A percentile compares a stretch with the other conserved stretches of the same genome.
These are phyloP conservation scores for Cotesia glomerata DNA, from an alignment of 1,140 invertebrate species.

Conservation along the genomic window DNA sequence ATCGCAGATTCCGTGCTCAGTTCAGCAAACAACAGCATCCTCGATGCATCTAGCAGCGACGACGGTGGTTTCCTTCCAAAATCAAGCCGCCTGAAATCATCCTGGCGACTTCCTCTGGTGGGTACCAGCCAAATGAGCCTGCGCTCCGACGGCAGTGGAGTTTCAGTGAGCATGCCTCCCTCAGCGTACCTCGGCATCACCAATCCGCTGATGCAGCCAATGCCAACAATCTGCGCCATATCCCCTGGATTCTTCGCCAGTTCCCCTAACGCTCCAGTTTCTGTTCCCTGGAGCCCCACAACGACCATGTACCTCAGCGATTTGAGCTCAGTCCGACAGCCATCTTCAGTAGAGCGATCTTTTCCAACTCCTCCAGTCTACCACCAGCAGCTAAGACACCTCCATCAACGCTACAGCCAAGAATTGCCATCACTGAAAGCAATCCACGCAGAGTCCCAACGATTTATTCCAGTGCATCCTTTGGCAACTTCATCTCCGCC, in stretches of 20 bases:
- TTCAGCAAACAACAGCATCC: slow-evolving; percentile 68
- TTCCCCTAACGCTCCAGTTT: slow-evolving; percentile 58
- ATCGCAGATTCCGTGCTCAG: slow-evolving; percentile 69
- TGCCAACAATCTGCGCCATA: slow-evolving; percentile 57
- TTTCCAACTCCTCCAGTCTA: slow-evolving; percentile 74
- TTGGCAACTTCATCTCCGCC: slow-evolving; percentile 63
- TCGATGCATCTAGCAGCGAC: slow-evolving; percentile 77
- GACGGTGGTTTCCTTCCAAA: slow-evolving; percentile 80
- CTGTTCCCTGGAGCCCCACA: slow-evolving; percentile 67
- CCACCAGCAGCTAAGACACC: slow-evolving; percentile 66
- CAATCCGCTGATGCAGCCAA: slow-evolving; percentile 40
- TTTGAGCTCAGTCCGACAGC: slow-evolving; percentile 82
- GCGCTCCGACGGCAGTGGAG: slow-evolving; percentile 70
- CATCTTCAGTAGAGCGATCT: slow-evolving; percentile 78
- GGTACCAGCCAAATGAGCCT: slow-evolving; percentile 73
- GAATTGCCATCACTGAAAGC: slow-evolving; percentile 76
- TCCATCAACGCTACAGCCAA: slow-evolving; percentile 74
- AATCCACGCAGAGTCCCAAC: slow-evolving; percentile 73
- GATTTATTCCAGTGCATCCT: slow-evolving; percentile 69
- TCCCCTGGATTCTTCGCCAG: slow-evolving; percentile 62
- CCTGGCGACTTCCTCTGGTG: slow-evolving; percentile 72
- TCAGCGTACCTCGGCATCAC: slow-evolving; percentile 45
- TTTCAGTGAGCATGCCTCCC: slow-evolving; percentile 60
- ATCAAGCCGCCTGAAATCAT: slow-evolving; percentile 64
- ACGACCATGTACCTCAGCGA: slow-evolving; percentile 75